Evolutionary conservation across 2,797 vertebrate genomes (phyloP).

Genomic region (Muscicapa comitata): DNA sequence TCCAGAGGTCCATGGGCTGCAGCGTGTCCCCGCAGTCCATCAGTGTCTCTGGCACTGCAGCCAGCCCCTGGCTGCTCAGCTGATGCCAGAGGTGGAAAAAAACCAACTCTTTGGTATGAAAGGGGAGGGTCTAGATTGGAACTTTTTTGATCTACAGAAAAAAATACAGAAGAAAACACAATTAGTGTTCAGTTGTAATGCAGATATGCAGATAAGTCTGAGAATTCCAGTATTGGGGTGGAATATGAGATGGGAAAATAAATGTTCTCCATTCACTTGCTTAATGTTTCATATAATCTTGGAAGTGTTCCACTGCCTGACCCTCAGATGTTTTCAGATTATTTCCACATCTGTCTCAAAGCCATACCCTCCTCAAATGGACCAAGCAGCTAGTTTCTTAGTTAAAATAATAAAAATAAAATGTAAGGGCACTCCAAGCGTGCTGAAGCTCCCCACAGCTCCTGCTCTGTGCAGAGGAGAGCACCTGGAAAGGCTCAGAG

Average conservation of each 20-base stretch:
- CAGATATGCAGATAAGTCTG: slow-evolving; percentile 24
- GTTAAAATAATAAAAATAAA: slow-evolving; percentile 29
- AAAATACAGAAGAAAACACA: neutral
- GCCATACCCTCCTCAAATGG: neutral
- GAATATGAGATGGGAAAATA: slow-evolving; percentile 21
- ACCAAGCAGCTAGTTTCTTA: neutral
- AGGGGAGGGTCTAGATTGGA: neutral
- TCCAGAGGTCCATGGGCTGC: neutral
- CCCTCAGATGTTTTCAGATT: neutral
- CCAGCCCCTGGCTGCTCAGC: neutral
- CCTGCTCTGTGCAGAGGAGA: neutral
- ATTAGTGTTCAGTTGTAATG: neutral
- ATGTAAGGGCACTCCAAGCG: neutral
- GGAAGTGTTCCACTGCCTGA: slow-evolving; percentile 18
- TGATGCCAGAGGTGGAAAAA: neutral
- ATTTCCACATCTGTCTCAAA: slow-evolving; percentile 47
- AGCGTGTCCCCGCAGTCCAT: rapidly evolving
- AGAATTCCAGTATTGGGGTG: slow-evolving; percentile 40
- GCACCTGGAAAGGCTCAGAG: slow-evolving; percentile 29
- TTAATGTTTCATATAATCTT: slow-evolving; percentile 44
- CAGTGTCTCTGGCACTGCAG: neutral
- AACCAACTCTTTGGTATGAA: neutral
- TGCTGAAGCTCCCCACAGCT: neutral
- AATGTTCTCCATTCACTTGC: slow-evolving; percentile 51
- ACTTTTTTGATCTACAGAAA: neutral